Percentiles rank a stretch among this genome's conserved stretches.
Conservation (phyloP, 2,113 vertebrate species). For the Lophura nycthemera region DNA sequence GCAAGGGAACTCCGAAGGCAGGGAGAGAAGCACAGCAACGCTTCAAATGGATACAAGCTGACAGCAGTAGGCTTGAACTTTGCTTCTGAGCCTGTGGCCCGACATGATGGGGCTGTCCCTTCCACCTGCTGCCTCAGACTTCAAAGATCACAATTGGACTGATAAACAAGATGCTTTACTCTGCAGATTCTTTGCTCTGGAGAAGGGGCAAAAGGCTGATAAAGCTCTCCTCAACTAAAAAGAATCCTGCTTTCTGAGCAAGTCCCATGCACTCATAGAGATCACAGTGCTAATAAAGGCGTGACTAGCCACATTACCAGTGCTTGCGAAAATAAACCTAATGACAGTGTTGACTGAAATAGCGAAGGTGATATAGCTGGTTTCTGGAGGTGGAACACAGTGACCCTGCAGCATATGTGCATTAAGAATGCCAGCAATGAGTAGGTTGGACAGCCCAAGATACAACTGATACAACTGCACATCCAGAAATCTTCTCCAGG, state of each 20-base stretch:
- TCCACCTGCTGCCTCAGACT: background rate
- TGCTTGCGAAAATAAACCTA: background rate
- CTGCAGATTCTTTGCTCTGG: background rate
- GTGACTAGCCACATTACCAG: background rate
- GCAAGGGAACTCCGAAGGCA: background rate
- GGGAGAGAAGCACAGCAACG: background rate
- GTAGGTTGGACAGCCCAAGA: background rate
- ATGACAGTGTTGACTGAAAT: background rate
- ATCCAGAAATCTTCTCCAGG: background rate
- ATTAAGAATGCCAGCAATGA: background rate
- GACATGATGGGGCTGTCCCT: background rate
- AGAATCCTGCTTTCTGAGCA: background rate
- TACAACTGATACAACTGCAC: fast-evolving
- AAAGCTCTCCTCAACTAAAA: background rate
- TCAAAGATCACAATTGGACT: background rate
- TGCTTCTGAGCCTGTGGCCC: background rate
- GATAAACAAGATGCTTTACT: background rate
- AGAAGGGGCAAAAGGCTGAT: background rate
- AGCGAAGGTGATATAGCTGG: background rate
- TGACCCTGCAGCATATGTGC: background rate
- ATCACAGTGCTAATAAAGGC: background rate
- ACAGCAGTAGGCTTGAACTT: background rate
- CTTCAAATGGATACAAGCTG: background rate
- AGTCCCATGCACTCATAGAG: background rate
- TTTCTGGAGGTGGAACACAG: background rate